Base-by-base conservation (phyloP, 1,140 invertebrate genomes). In the Caenorhabditis inopinata region DNA sequence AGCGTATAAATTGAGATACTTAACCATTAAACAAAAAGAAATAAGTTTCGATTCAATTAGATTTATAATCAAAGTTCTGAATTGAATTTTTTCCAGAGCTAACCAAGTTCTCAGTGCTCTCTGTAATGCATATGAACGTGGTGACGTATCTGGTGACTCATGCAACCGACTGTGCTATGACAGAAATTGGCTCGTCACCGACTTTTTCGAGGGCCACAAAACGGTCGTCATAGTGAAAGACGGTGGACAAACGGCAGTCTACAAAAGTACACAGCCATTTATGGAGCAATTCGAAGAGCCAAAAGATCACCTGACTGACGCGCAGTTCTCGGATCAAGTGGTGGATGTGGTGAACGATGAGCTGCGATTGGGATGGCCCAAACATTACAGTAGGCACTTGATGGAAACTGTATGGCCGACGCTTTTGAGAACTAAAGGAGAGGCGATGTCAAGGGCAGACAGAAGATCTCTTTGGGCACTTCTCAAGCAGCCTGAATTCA, bases 401-500 rank as follows among this genome's bases (percentile, higher is more conserved):
- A 78, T 88, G 27, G 58, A 84, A 58, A 79, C 75, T 18, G 73
- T 88, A 16, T 88, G 87, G 86, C 85, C 87, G 23, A 80, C 48
- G n/a, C 83, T 81, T 25, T 58, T 62, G 14, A 77, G 80, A n/a
- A 68, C 73, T 3, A 47, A 47, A 5, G 80, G 80, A 29, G 74
- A 77, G 25, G 46, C 58, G 12, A 46, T 88, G 74, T 81, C 77
- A 16, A 25, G 76, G 25, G 85, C 86, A 16, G 87, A 89, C 42
- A 29, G 84, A 23, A 58, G 73, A 18, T 87, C 85, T 27, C 76
- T 88, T 2, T 89, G 87, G 87, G 79, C 87, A 45, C 74, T 88
- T 25, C 25, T 89, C 12, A 82, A 89, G 68, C 87, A 88, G 73
- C 87, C 88, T n/a, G 87, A 88, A 78, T 88, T 84, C 68, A 82